Conservation (phyloP, 2,797 vertebrate species). For the Rhinoraja longicauda region DNA sequence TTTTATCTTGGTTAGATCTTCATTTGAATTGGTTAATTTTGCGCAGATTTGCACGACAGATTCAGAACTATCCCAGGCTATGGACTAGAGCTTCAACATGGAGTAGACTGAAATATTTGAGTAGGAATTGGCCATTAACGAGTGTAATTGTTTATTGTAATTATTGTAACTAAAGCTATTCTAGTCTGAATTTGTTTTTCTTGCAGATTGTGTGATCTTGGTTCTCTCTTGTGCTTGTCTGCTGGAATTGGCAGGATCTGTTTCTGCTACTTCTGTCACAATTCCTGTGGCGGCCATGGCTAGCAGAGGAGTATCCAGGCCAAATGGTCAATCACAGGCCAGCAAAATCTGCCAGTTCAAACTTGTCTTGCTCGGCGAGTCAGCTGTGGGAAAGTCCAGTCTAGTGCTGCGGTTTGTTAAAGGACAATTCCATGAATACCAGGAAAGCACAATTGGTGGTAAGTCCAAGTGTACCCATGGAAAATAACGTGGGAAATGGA, state of each 20-base stretch:
- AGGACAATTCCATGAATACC: constrained; percentile 69
- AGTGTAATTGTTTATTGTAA: not conserved
- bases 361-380: constrained; percentile 67
- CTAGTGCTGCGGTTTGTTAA: constrained; percentile 69
- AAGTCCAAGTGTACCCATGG: constrained; percentile 40
- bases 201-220: not conserved
- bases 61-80: no score
- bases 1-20: no score
- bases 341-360: constrained; percentile 71
- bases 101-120: not conserved
- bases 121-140: not conserved
- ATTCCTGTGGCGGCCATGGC: constrained; percentile 54
- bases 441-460: constrained; percentile 72
- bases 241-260: not conserved
- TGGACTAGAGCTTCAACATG: no score
- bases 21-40: no score
- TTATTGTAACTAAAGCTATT: not conserved
- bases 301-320: constrained; percentile 62
- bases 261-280: not conserved
- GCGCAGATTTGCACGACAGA: no score
- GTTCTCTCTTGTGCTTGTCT: not conserved
- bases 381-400: constrained; percentile 69
- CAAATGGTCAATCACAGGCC: constrained; percentile 66
- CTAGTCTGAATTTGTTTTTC: not conserved
- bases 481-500: not conserved